Percentiles rank a stretch among this genome's conserved stretches.
Conservation (phyloP, 2,888 invertebrate genomes). For the Glyphotaelius pellucidus region DNA sequence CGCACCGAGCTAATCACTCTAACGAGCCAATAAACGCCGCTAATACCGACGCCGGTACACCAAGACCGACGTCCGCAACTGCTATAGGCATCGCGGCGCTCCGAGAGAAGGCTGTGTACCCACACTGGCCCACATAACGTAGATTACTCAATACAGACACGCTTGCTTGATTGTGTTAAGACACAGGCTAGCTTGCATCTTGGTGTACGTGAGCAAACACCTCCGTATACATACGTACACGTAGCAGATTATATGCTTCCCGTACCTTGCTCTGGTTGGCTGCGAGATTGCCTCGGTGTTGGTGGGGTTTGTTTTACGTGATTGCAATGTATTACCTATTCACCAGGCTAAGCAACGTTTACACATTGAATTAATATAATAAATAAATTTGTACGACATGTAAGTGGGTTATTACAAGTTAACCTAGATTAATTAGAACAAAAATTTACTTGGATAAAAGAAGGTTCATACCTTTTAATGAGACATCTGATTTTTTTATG, state of each 20-base stretch:
- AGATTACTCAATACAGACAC: slow-evolving; percentile 13
- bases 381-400: neutral
- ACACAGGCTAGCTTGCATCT: slow-evolving; percentile 23
- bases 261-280: slow-evolving; percentile 34
- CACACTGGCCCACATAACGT: neutral
- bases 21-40: slow-evolving; percentile 65
- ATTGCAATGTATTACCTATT: slow-evolving; percentile 5
- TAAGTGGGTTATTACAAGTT: neutral
- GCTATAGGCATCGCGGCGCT: slow-evolving; percentile 35
- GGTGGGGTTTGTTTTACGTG: slow-evolving; percentile 42
- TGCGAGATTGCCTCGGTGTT: neutral
- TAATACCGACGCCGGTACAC: slow-evolving; percentile 60
- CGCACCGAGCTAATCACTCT: slow-evolving; percentile 63
- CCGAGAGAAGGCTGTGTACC: slow-evolving; percentile 27
- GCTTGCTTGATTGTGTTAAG: slow-evolving; percentile 23
- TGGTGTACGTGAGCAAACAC: slow-evolving; percentile 3
- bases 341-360: neutral
- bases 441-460: neutral
- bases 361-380: neutral
- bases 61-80: slow-evolving; percentile 51
- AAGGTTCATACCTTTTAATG: neutral
- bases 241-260: neutral
- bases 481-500: neutral
- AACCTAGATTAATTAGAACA: neutral
- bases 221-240: neutral